Evolutionary conservation across 1,140 invertebrate genomes (phyloP), one percentile per base, ranked within the genome.

Genomic region (Notospermus geniculatus): DNA sequence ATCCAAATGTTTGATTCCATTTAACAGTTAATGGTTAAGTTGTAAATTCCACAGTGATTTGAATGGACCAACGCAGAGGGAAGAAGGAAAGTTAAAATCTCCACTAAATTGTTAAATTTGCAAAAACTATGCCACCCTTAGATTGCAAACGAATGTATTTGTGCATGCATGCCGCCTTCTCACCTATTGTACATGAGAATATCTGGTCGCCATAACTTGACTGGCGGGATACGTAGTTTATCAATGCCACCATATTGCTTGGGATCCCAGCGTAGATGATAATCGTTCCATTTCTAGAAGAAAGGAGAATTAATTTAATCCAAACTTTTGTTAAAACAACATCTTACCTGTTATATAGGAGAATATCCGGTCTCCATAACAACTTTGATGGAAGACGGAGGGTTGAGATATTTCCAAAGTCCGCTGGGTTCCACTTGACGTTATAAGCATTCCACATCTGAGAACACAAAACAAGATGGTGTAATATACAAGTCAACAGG

Each of bases 371-470:
- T 84, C 95, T 97, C 97, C 97, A 99, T 77, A 99, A 87, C 82
- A 91, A 89, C 81, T 93, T 90, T 60, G 94, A 93, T 66, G 95
- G 93, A 83, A 99, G 95, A 76, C 95, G 86, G 67, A 99, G 88
- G 82, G 95, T 91, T 80, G 90, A 90, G n/a, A 99, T 93, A 57
- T 93, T 93, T 46, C 94, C 95, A 82, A 93, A 98, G 76, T 98
- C 94, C 60, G 89, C 89, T 69, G 90, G 88, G 83, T 98, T 95
- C 97, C 97, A 99, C 79, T 90, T 88, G 75, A 99, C 86, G 84
- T 98, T 98, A 83, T 94, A 92, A 81, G 98, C 97, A 78, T 93
- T 95, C 97, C 97, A 99, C 85, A 95, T 93, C 94, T 97, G 82
- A 57, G 71, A 68, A 73, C 43, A 65, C 32, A 54, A 43, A 60